These are phyloP conservation scores for Cordilura impudica DNA, from an alignment of 2,888 invertebrate species.

Conservation along the genomic window DNA sequence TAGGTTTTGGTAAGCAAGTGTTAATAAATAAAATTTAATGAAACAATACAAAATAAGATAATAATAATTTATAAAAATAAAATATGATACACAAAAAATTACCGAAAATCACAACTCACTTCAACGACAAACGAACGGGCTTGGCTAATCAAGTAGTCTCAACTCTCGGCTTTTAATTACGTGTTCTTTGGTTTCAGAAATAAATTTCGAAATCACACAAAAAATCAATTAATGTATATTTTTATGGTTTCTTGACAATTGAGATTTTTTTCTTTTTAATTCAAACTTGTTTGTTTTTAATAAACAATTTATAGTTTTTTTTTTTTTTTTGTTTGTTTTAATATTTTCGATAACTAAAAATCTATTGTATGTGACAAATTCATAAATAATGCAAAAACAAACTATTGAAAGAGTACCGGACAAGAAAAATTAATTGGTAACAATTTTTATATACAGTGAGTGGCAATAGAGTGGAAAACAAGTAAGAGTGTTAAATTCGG, in stretches of 20 bases:
- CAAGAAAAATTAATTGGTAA: conserved; percentile 2
- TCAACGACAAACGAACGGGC: not conserved
- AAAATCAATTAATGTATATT: not conserved
- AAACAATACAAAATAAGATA: not conserved
- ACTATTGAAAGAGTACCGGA: not conserved
- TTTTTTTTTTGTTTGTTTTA: not conserved
- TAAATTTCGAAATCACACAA: not conserved
- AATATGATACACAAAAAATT: not conserved
- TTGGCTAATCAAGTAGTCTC: not conserved
- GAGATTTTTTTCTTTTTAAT: not conserved
- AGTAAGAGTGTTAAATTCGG: too few species aligned
- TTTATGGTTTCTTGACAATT: not conserved
- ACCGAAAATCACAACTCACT: not conserved
- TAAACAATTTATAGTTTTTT: not conserved
- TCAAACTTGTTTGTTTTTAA: conserved; percentile 1
- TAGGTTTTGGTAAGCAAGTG: conserved; percentile 14
- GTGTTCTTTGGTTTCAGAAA: not conserved
- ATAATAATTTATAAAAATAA: not conserved
- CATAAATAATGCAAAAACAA: not conserved
- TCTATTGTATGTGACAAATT: conserved; percentile 13
- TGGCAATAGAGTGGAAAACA: too few species aligned
- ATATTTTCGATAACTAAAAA: conserved; percentile 20
- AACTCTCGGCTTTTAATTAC: not conserved
- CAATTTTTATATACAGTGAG: not conserved
- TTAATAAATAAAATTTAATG: conserved; percentile 13